Base-by-base conservation (phyloP, 1,140 invertebrate genomes). In the Drosophila funebris region DNA sequence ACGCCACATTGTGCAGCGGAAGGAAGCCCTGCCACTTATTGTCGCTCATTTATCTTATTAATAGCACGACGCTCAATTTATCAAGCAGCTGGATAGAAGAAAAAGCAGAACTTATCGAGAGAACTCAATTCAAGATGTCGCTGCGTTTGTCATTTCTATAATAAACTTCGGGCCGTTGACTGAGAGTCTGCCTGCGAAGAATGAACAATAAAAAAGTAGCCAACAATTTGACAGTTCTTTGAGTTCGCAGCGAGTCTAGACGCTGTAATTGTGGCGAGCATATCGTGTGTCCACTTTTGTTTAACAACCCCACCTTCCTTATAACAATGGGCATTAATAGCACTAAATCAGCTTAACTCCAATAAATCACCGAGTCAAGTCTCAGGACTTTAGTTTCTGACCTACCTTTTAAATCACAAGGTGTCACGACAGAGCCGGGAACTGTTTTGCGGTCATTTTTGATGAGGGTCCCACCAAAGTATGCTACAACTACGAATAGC, bases 391-490 rank as follows among this genome's bases (percentile, higher is more conserved):
- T 75, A 67, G 44, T 31, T 82, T 76, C 62, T 72, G 73, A 77
- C 70, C 76, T 88, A 83, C 83, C 82, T 76, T 88, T 78, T 87
- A 87, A 87, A 87, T 87, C 82, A 87, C 83, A 78, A 82, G 82
- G 82, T 88, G 82, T 87, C 82, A 87, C 53, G 67, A 20, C 53
- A 39, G 37, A 24, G 24, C 31, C 50, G 43, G 43, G n/a, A 24
- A 20, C 44, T 50, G 44, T 50, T 52, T 16, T 22, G 58, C 43
- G 53, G 66, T 69, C 62, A 64, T 57, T 84, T 76, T 74, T 85
- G 81, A 85, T 58, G 73, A 85, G 81, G 81, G 81, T 85, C 69
- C 43, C 61, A 14, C 43, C 22, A 62, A 74, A 66, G 71, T 78
- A 71, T 77, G 75, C 70, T 61, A 69, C 60, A 64, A 24, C 36